A percentile compares a stretch with the other conserved stretches of the same genome.
Evolutionary conservation across 2,113 vertebrate species (phyloP).

Genomic region (Rhinopomastus cyanomelas): DNA sequence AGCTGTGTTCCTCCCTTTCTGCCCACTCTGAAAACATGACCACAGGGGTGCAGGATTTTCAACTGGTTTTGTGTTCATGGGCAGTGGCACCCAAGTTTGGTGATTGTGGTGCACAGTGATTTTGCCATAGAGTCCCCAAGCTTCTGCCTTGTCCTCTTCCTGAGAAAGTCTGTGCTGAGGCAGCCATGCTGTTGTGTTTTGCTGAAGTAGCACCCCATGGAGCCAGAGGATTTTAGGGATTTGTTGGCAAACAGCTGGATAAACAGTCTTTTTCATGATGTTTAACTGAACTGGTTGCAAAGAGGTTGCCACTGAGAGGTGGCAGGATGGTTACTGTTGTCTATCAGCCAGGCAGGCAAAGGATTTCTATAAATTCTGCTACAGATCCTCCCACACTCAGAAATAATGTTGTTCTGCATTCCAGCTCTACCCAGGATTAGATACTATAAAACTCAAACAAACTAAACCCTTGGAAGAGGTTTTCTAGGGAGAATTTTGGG

Average conservation of each 20-base stretch:
- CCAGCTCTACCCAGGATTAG: not conserved
- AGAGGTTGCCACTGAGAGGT: not conserved
- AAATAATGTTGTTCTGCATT: not conserved
- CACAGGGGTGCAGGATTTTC: not conserved
- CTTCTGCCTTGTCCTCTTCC: not conserved
- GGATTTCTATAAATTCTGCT: not conserved
- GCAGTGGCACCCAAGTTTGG: not conserved
- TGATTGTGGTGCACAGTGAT: not conserved
- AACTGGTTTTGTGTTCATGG: not conserved
- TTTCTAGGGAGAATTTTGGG: not conserved
- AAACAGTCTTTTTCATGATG: not conserved
- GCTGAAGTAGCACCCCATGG: not conserved
- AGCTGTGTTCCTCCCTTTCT: not conserved
- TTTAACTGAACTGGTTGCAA: not conserved
- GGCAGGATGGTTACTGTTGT: not conserved
- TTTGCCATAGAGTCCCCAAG: accelerated
- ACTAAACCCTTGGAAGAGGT: not conserved
- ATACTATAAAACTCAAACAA: not conserved
- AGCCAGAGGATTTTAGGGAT: not conserved
- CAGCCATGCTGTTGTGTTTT: accelerated
- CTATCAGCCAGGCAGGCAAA: not conserved
- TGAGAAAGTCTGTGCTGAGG: not conserved
- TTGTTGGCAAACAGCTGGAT: not conserved
- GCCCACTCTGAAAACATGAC: not conserved
- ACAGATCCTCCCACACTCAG: not conserved